These are phyloP conservation scores for Laticauda colubrina DNA, from an alignment of 2,113 vertebrate species.

Conservation along the genomic window DNA sequence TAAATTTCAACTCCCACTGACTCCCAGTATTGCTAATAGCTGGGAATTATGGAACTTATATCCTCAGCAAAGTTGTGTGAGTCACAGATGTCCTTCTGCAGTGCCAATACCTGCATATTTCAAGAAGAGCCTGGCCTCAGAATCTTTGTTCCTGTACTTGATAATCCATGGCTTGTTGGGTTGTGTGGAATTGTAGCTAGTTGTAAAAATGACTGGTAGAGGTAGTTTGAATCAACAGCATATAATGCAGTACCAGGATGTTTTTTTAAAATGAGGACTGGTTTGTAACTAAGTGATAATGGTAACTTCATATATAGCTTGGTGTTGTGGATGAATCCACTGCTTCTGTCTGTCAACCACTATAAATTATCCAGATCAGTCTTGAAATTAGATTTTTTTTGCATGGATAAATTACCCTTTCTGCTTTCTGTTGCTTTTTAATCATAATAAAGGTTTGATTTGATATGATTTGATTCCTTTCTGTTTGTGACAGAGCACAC, in stretches of 20 bases:
- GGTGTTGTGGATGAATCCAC: neutral
- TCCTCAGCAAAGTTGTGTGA: neutral
- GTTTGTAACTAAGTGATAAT: neutral
- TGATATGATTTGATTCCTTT: neutral
- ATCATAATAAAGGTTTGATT: neutral
- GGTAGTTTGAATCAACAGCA: neutral
- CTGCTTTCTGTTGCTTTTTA: neutral
- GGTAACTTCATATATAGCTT: neutral
- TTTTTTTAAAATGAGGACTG: neutral
- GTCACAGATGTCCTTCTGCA: neutral
- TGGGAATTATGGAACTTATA: neutral
- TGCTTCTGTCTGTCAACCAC: neutral
- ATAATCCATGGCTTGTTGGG: neutral
- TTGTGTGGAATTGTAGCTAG: too few relatives aligned
- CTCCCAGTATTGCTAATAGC: neutral
- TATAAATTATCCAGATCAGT: neutral
- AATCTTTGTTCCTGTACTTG: neutral
- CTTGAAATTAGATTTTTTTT: neutral
- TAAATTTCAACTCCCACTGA: neutral
- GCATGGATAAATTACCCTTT: neutral
- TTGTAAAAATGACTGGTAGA: neutral
- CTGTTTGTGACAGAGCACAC: neutral
- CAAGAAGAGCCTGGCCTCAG: neutral
- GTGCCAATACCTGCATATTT: neutral
- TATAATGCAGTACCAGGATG: neutral